phyloP scores from a whole-genome alignment of 2,113 vertebrate genomes.

The Amblyopsis rosae region DNA sequence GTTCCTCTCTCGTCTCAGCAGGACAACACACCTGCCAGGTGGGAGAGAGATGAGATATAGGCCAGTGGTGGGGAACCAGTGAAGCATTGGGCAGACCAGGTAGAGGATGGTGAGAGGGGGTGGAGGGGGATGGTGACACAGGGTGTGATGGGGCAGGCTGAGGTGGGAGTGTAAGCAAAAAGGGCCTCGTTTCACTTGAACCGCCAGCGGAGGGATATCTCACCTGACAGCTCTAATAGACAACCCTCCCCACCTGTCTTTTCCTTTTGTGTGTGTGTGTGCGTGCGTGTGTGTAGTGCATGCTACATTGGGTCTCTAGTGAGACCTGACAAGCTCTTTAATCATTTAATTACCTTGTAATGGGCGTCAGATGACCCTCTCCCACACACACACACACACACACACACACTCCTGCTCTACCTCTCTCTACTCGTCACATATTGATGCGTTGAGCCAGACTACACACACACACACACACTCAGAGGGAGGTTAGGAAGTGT shows the following conservation, averaged over 20 bases:
- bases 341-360: constrained; percentile 72
- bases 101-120: neutral
- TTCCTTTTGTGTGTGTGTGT: constrained; percentile 22
- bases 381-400: constrained; percentile 8
- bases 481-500: neutral
- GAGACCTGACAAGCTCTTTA: constrained; percentile 67
- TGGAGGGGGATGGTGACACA: constrained; percentile 8
- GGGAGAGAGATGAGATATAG: constrained; percentile 6
- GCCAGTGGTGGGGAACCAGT: constrained; percentile 11
- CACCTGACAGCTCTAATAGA: constrained; percentile 57
- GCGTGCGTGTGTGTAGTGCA: neutral
- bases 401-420: constrained; percentile 21
- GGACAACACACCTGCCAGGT: too few species aligned
- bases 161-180: constrained; percentile 45
- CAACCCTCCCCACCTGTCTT: constrained; percentile 38
- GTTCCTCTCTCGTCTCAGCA: too few species aligned
- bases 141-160: neutral
- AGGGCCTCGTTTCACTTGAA: constrained; percentile 55
- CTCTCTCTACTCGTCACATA: constrained; percentile 29
- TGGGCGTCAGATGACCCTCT: constrained; percentile 48
- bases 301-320: constrained; percentile 29
- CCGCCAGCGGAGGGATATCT: constrained; percentile 59
- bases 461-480: constrained; percentile 3
- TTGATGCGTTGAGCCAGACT: neutral
- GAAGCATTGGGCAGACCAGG: constrained; percentile 10